These are phyloP conservation scores for Pseudococcus jackbeardsleyi DNA, from an alignment of 2,888 invertebrate species.

Conservation along the genomic window DNA sequence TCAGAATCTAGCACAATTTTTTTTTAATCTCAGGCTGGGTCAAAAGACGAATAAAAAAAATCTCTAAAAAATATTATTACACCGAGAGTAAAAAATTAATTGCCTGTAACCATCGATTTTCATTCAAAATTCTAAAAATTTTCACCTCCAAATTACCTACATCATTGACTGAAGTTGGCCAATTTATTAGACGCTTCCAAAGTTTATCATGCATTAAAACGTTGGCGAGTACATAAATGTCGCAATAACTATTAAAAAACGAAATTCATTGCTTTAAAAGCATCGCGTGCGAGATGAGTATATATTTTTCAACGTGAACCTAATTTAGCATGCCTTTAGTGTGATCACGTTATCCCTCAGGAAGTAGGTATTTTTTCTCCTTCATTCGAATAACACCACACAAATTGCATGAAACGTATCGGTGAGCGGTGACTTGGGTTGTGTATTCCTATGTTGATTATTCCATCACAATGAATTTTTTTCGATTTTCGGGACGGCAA, in stretches of 20 bases:
- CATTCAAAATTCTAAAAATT: neutral
- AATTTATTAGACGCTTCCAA: neutral
- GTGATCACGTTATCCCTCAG: neutral
- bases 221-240: neutral
- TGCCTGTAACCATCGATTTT: neutral
- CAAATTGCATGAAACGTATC: neutral
- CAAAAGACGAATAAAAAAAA: too few species aligned
- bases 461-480: neutral
- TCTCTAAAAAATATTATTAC: too few species aligned
- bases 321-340: slow-evolving; percentile 25
- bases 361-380: neutral
- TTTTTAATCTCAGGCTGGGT: too few species aligned
- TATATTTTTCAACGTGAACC: neutral
- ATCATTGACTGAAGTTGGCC: neutral
- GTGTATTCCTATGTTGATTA: neutral
- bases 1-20: too few species aligned
- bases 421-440: neutral
- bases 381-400: neutral
- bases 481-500: neutral
- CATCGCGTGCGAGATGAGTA: slow-evolving; percentile 2
- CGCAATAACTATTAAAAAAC: neutral
- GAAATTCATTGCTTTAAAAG: slow-evolving; percentile 26
- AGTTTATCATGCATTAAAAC: neutral
- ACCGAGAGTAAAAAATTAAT: neutral
- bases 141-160: neutral